Evolutionary conservation across 2,113 vertebrate genomes (phyloP).

Genomic region (Corythornis madagascariensis): DNA sequence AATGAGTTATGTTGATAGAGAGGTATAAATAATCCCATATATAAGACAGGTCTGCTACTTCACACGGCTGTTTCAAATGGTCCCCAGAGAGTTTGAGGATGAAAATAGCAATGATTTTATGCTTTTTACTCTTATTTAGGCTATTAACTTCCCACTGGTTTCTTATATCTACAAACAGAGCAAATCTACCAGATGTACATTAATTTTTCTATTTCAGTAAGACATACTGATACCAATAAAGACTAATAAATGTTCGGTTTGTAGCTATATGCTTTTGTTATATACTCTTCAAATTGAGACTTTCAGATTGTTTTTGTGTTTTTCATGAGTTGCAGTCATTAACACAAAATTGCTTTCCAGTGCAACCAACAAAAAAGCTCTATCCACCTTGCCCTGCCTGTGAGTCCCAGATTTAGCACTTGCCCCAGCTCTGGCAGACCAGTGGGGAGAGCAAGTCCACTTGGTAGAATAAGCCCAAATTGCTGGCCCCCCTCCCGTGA

Average conservation of each 20-base stretch:
- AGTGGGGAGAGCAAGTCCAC: not conserved
- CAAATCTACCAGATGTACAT: not conserved
- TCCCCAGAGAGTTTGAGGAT: not conserved
- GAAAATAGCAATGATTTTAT: constrained; percentile 25
- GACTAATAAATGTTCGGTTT: not conserved
- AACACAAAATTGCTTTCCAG: not conserved
- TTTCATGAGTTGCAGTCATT: not conserved
- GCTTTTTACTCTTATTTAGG: constrained; percentile 1
- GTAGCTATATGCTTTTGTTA: not conserved
- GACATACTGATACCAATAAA: not conserved
- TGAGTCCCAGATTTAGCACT: rapidly evolving
- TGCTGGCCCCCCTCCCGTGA: not conserved
- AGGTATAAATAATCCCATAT: not conserved
- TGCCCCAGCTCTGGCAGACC: not conserved
- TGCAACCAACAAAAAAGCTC: not conserved
- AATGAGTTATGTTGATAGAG: constrained; percentile 4
- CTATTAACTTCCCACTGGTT: constrained; percentile 6
- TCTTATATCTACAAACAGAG: not conserved
- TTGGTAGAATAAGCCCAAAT: not conserved
- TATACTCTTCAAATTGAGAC: not conserved
- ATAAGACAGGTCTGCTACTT: not conserved
- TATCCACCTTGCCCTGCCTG: not conserved
- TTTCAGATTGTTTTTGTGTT: not conserved
- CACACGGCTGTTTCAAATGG: not conserved
- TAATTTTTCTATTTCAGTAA: not conserved